phyloP scores from a whole-genome alignment of 2,888 invertebrate genomes.

The Sussaba pulchella region DNA sequence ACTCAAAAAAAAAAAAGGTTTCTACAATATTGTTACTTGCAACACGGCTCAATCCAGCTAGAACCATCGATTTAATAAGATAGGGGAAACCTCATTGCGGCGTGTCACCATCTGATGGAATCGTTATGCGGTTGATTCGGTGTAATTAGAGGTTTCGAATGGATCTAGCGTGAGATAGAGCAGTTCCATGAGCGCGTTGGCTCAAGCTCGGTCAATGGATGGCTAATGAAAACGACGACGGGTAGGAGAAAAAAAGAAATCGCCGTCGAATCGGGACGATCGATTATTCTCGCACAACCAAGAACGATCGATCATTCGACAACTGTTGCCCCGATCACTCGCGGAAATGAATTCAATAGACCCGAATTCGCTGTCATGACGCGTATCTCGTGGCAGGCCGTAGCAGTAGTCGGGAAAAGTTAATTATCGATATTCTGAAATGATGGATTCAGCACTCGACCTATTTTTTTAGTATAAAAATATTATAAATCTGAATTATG shows the following conservation, averaged over 20 bases:
- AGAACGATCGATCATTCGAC: constrained; percentile 39
- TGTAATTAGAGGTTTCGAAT: constrained; percentile 77
- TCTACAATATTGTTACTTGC: constrained; percentile 19
- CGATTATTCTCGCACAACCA: neutral
- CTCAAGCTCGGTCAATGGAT: constrained; percentile 53
- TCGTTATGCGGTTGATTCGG: constrained; percentile 74
- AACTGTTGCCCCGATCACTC: neutral
- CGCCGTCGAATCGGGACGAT: constrained; percentile 33
- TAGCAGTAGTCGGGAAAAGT: neutral
- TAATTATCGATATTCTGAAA: neutral
- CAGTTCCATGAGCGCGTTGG: constrained; percentile 18
- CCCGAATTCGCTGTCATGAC: neutral
- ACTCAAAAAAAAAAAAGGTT: neutral
- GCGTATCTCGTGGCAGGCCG: neutral
- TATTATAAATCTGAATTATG: no score
- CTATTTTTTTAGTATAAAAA: no score
- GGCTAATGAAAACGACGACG: constrained; percentile 35
- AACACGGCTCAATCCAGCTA: neutral
- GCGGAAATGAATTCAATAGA: neutral
- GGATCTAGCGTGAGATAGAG: neutral
- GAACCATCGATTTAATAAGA: neutral
- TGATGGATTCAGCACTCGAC: no score
- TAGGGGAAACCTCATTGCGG: constrained; percentile 27
- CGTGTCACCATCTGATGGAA: constrained; percentile 74
- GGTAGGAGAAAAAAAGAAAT: constrained; percentile 24